Conservation (phyloP, 2,888 invertebrate genomes). For the Adelphocoris suturalis region DNA sequence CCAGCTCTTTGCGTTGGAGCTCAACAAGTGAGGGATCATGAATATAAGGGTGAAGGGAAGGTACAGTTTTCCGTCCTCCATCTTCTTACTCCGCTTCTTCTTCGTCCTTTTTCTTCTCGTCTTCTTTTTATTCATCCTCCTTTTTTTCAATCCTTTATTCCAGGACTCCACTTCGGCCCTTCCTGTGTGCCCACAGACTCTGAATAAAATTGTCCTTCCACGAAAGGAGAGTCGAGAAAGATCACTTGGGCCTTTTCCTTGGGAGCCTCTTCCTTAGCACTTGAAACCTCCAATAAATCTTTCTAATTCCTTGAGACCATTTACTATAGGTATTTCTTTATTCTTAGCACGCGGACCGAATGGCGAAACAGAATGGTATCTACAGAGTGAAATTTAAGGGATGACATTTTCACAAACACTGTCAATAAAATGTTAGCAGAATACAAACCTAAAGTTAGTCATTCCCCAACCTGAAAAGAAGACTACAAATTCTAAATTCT, state of each 20-base stretch:
- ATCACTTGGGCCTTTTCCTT: background rate
- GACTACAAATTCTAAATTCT: no score
- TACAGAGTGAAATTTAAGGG: no score
- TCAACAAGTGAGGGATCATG: constrained; percentile 36
- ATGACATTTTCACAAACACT: no score
- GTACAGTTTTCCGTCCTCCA: background rate
- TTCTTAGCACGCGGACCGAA: background rate
- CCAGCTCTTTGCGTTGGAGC: background rate
- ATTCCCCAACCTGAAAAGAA: no score
- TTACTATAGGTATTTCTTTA: background rate
- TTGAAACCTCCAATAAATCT: background rate
- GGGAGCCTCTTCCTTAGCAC: background rate
- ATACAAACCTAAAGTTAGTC: no score
- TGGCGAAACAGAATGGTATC: no score
- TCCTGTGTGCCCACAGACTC: background rate
- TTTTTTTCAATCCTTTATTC: background rate
- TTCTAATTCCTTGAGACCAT: background rate
- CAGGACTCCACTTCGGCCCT: background rate
- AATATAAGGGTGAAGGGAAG: constrained; percentile 3
- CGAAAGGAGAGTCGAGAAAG: background rate
- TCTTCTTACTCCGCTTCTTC: background rate
- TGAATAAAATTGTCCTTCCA: background rate
- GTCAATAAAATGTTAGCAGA: no score
- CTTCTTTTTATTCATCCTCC: background rate
- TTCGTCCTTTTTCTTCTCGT: background rate